These are phyloP conservation scores for Chaetodon auriga DNA, from an alignment of 2,113 vertebrate genomes.

Conservation along the genomic window DNA sequence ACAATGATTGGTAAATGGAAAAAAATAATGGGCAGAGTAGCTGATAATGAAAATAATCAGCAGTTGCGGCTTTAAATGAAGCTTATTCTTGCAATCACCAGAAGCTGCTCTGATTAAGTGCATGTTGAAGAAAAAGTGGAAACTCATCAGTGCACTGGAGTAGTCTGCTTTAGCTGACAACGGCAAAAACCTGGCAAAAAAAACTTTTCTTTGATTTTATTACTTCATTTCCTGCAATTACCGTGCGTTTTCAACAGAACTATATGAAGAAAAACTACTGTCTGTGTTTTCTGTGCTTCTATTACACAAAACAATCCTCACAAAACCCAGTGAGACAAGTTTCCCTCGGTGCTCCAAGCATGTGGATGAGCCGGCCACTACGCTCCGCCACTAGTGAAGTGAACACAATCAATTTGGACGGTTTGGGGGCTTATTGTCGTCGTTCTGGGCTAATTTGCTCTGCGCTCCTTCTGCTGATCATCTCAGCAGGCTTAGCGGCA, in stretches of 20 bases:
- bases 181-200: not conserved
- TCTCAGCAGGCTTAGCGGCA: constrained; percentile 6
- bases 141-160: not conserved
- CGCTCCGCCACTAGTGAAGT: not conserved
- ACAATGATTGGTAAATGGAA: not conserved
- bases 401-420: constrained; percentile 26
- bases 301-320: not conserved
- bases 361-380: constrained; percentile 1
- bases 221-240: not conserved
- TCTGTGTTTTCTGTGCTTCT: not conserved
- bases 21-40: not conserved
- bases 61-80: not conserved
- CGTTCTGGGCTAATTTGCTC: constrained; percentile 10
- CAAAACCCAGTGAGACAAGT: constrained; percentile 6
- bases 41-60: not conserved
- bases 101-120: not conserved
- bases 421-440: constrained; percentile 22
- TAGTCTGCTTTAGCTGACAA: not conserved
- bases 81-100: not conserved
- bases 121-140: not conserved
- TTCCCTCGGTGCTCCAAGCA: not conserved
- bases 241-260: not conserved
- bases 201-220: not conserved
- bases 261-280: not conserved
- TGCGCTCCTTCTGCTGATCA: not conserved